phyloP scores from a whole-genome alignment of 2,113 vertebrate genomes.

The Chionomys nivalis region DNA sequence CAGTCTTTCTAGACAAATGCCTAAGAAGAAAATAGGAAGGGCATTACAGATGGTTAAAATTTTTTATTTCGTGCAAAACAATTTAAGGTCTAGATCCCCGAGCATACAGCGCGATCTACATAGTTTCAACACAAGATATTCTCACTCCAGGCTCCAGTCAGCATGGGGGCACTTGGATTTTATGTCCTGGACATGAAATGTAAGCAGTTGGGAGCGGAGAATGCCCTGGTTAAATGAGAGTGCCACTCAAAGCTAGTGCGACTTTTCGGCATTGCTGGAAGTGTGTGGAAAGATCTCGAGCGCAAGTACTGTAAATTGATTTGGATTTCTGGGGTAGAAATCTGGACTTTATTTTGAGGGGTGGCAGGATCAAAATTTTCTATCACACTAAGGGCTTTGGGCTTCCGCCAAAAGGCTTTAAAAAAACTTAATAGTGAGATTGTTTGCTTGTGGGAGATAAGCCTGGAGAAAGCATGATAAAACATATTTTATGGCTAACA shows the following conservation, averaged over 20 bases:
- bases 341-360: conserved; percentile 50
- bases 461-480: neutral
- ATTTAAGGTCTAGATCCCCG: neutral
- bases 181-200: neutral
- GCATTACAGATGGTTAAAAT: neutral
- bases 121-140: neutral
- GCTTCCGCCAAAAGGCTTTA: neutral
- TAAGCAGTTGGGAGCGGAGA: neutral
- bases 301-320: neutral
- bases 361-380: neutral
- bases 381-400: conserved; percentile 1
- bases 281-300: neutral
- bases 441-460: conserved; percentile 16
- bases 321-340: neutral
- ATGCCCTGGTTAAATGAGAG: neutral
- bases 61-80: neutral
- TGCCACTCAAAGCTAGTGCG: rapidly evolving
- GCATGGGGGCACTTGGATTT: neutral
- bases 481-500: neutral
- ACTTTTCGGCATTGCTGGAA: neutral
- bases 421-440: neutral
- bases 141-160: neutral
- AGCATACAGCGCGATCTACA: rapidly evolving
- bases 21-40: neutral
- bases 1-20: neutral